These are phyloP conservation scores for Teleogryllus occipitalis DNA, from an alignment of 1,140 invertebrate species.

Conservation along the genomic window DNA sequence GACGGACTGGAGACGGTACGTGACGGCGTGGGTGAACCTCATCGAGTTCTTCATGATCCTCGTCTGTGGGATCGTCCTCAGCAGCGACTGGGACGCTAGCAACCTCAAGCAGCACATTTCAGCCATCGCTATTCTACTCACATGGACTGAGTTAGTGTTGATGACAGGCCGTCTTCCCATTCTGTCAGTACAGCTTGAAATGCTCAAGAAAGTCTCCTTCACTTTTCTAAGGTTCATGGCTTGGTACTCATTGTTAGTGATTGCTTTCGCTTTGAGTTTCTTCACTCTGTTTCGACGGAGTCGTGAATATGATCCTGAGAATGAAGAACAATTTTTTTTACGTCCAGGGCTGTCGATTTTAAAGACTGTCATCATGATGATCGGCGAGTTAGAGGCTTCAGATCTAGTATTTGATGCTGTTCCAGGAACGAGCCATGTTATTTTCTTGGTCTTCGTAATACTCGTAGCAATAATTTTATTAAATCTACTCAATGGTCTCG, in stretches of 20 bases:
- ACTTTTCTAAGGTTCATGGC: slow-evolving; percentile 70
- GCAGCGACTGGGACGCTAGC: too few relatives aligned
- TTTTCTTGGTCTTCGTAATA: slow-evolving; percentile 12
- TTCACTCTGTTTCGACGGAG: slow-evolving; percentile 28
- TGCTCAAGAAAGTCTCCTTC: slow-evolving; percentile 64
- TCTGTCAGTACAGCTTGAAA: slow-evolving; percentile 66
- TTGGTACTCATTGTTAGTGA: slow-evolving; percentile 67
- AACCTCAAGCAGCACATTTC: slow-evolving; percentile 37
- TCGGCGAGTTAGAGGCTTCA: slow-evolving; percentile 13
- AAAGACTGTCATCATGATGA: slow-evolving; percentile 11
- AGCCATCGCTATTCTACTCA: slow-evolving; percentile 59
- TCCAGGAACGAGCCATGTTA: slow-evolving; percentile 11
- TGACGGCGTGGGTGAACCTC: too few relatives aligned
- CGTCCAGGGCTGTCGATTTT: background rate
- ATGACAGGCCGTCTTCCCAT: slow-evolving; percentile 63
- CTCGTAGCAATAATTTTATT: slow-evolving; percentile 7
- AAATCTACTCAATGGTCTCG: slow-evolving; percentile 12
- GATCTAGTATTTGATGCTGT: slow-evolving; percentile 1
- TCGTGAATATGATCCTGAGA: background rate
- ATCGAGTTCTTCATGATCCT: too few relatives aligned
- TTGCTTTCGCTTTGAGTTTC: slow-evolving; percentile 72
- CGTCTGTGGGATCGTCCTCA: too few relatives aligned
- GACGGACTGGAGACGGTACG: too few relatives aligned
- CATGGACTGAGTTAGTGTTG: slow-evolving; percentile 63
- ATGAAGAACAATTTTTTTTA: background rate